phyloP scores from a whole-genome alignment of 1,140 invertebrate species.

The Aplysia californica region DNA sequence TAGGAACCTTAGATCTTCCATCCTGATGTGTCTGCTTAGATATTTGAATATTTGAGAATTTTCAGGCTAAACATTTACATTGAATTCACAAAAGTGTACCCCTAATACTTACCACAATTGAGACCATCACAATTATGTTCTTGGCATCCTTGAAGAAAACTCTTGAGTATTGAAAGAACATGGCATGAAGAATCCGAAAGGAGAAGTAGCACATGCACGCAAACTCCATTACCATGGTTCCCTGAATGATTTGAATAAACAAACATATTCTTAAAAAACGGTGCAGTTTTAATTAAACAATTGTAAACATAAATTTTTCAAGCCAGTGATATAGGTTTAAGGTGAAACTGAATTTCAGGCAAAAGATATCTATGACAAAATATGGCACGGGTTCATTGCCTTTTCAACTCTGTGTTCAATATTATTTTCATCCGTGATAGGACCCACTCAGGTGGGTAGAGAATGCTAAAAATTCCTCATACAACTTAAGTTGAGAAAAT shows the following conservation, averaged over 20 bases:
- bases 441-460: no score
- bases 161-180: slow-evolving; percentile 57
- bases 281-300: background rate
- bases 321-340: background rate
- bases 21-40: background rate
- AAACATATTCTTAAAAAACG: background rate
- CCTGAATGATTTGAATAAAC: slow-evolving; percentile 50
- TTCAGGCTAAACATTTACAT: background rate
- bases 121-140: slow-evolving; percentile 65
- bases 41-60: background rate
- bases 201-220: slow-evolving; percentile 64
- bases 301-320: background rate
- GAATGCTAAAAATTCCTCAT: no score
- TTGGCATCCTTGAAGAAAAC: slow-evolving; percentile 69
- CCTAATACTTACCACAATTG: slow-evolving; percentile 61
- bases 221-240: slow-evolving; percentile 66
- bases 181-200: slow-evolving; percentile 64
- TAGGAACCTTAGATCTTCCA: background rate
- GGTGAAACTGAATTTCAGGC: background rate
- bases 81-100: background rate
- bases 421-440: no score
- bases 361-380: background rate
- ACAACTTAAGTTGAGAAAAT: no score
- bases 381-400: background rate
- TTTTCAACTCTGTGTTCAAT: no score